Base-by-base conservation (phyloP, 2,797 vertebrate genomes). In the Malurus splendens region DNA sequence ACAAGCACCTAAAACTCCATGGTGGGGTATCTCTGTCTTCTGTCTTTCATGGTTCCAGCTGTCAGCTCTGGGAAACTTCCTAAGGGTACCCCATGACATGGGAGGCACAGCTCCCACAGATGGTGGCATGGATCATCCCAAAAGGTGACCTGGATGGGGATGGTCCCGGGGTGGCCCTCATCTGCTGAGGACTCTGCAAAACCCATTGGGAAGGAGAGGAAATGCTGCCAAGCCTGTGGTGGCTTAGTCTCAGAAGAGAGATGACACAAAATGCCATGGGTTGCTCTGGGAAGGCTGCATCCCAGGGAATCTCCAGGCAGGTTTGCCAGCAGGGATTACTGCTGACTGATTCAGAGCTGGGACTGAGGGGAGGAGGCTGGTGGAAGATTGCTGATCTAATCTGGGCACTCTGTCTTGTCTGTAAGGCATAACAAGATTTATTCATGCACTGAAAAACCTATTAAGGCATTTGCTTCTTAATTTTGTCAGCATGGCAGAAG, bases 351-450 rank as follows among this genome's bases (percentile, higher is more conserved):
- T 70, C 1, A 5, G 66, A 59, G 30, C 41, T 3, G 10, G 55
- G 38, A 56, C 55, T 59, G 71, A 1, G 0, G 33, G 52, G 48
- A 82, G 48, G 28, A 52, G 56, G 65, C 59, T 76, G 55, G 60
- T 12, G 1, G 56, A 83, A 77, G 72, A 77, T 56, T 11, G 2
- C 67, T 48, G 72, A 45, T 50, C 52, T 92, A 84, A 94, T 92
- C 87, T 12, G 6, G 51, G 68, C 6, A 24, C 62, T 92, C 39
- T 78, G 72, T 54, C 19, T 33, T 3, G 7, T 64, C 77, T 74
- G n/a, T 82, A 78, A 93, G 51, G 32, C 65, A 47, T 68, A 84
- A 91, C 30, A 18, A 90, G 92, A 92, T 87, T 87, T 79, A 87
- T 33, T 3, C 20, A 50, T 51, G 77, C 1, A 18, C 60, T 1